These are phyloP conservation scores for Micrasema minimum DNA, from an alignment of 1,140 invertebrate species.

Conservation along the genomic window DNA sequence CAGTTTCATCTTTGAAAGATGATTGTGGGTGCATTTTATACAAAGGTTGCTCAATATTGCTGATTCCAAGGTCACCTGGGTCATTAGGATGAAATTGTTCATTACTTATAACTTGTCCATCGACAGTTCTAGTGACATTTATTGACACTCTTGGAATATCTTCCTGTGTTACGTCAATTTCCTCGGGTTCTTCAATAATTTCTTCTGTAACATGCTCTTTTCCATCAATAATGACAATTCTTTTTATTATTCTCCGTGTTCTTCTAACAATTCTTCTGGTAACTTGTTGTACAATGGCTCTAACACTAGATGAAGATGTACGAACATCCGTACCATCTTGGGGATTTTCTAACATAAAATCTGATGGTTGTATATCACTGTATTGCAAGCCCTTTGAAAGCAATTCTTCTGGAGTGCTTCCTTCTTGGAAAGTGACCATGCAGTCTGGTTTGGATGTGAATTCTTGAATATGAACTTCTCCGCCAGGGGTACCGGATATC, in stretches of 20 bases:
- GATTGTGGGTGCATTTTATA: slow-evolving; percentile 30
- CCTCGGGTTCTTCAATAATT: slow-evolving; percentile 83
- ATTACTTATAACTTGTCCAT: slow-evolving; percentile 65
- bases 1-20: slow-evolving; percentile 39
- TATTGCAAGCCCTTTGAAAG: slow-evolving; percentile 65
- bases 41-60: slow-evolving; percentile 26
- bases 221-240: slow-evolving; percentile 81
- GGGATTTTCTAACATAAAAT: slow-evolving; percentile 52
- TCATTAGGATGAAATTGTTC: slow-evolving; percentile 59
- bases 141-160: slow-evolving; percentile 78
- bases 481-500: slow-evolving; percentile 69
- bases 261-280: slow-evolving; percentile 80
- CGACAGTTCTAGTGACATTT: slow-evolving; percentile 72
- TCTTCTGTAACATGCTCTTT: slow-evolving; percentile 85
- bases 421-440: slow-evolving; percentile 66
- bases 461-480: slow-evolving; percentile 72
- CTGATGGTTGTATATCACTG: slow-evolving; percentile 66
- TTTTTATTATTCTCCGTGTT: slow-evolving; percentile 77
- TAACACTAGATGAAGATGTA: slow-evolving; percentile 72
- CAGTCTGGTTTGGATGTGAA: slow-evolving; percentile 72
- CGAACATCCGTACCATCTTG: slow-evolving; percentile 58
- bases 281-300: slow-evolving; percentile 82
- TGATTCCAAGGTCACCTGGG: slow-evolving; percentile 21
- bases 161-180: slow-evolving; percentile 81
- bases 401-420: slow-evolving; percentile 68